Percentiles rank a stretch among this genome's conserved stretches.
phyloP scores from a whole-genome alignment of 2,797 vertebrate species.

The Chiroxiphia lanceolata region DNA sequence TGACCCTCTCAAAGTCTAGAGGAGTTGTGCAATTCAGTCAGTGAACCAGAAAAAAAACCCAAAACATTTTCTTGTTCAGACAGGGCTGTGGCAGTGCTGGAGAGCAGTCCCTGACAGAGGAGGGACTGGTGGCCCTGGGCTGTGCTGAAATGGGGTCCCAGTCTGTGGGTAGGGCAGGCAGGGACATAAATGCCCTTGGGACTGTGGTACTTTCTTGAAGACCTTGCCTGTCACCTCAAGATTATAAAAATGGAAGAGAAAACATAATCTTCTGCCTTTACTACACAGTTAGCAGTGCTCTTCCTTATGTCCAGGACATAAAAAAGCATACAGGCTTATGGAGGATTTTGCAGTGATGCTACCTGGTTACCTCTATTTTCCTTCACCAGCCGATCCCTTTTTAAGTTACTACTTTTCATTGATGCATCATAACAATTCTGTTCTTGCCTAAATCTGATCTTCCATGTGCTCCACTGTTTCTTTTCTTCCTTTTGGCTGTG shows the following conservation, averaged over 20 bases:
- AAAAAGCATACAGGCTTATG: neutral
- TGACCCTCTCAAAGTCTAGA: neutral
- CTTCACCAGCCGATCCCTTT: neutral
- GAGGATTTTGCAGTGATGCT: neutral
- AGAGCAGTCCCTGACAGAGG: neutral
- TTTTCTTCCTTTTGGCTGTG: neutral
- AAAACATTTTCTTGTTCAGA: neutral
- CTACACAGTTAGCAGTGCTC: neutral
- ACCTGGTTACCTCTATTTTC: neutral
- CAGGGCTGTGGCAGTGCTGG: neutral
- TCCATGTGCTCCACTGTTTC: neutral
- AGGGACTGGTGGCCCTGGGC: neutral
- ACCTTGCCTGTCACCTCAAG: neutral
- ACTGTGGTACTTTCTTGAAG: accelerated
- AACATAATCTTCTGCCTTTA: neutral
- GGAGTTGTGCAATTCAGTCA: neutral
- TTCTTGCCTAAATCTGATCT: neutral
- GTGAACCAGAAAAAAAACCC: neutral
- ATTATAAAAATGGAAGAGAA: neutral
- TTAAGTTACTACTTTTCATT: neutral
- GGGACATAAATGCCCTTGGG: accelerated
- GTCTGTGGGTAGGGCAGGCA: neutral
- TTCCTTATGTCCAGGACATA: neutral
- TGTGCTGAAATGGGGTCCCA: neutral
- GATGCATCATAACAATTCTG: neutral